Evolutionary conservation across 2,797 vertebrate species (phyloP).

Genomic region (Danio jaintianensis): DNA sequence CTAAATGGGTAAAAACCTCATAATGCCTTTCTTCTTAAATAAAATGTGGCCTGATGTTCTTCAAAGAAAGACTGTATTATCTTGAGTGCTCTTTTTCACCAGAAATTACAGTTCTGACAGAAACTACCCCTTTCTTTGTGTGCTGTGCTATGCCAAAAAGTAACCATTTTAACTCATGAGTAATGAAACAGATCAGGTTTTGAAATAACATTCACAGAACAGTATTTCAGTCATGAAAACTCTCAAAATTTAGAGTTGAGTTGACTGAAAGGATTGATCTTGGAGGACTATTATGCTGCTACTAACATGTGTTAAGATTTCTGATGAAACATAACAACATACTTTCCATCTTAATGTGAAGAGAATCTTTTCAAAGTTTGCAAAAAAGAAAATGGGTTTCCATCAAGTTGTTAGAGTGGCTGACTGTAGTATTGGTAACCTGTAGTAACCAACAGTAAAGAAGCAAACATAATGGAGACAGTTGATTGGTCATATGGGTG

Average conservation of each 20-base stretch:
- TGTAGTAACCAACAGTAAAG: too few species aligned
- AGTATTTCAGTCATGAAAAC: background rate
- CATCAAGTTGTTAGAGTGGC: too few species aligned
- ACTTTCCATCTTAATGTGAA: too few species aligned
- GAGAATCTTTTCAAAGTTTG: too few species aligned
- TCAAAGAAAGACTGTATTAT: conserved; percentile 51
- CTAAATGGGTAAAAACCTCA: conserved; percentile 45
- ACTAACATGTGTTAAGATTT: too few species aligned
- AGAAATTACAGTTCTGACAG: conserved; percentile 54
- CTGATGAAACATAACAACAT: too few species aligned
- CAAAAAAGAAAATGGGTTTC: too few species aligned
- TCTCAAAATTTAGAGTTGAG: background rate
- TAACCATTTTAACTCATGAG: conserved; percentile 74
- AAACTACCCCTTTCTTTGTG: conserved; percentile 60
- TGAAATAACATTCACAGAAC: background rate
- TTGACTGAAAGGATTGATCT: too few species aligned
- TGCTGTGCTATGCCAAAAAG: conserved; percentile 78
- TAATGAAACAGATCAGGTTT: conserved; percentile 72
- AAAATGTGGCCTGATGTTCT: conserved; percentile 45
- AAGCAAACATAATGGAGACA: too few species aligned
- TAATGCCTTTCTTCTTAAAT: conserved; percentile 55
- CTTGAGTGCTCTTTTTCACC: conserved; percentile 33
- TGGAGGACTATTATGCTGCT: too few species aligned
- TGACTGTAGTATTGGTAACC: too few species aligned
- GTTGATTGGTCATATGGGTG: too few species aligned